Conservation (phyloP, 2,113 vertebrate species). For the Echinops telfairi region DNA sequence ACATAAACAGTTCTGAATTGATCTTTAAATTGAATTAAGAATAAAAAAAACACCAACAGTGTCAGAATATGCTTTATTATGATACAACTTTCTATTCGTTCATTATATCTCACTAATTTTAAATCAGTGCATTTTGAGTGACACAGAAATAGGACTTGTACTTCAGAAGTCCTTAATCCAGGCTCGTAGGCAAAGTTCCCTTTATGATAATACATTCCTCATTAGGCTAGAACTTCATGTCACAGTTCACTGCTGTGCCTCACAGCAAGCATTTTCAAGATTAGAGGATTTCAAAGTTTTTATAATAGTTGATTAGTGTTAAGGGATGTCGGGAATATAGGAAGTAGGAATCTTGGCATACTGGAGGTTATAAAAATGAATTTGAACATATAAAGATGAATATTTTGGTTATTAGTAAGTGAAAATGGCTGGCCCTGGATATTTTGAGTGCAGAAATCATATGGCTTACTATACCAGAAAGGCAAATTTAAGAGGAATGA, state of each 20-base stretch:
- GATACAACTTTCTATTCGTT: neutral
- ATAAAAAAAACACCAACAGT: neutral
- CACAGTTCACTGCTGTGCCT: neutral
- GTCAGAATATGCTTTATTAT: too few relatives aligned
- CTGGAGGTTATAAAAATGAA: too few relatives aligned
- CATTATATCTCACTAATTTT: too few relatives aligned
- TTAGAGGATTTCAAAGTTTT: neutral
- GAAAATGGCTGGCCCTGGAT: too few relatives aligned
- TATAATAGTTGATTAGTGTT: neutral
- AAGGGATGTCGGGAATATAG: neutral
- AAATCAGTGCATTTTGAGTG: neutral
- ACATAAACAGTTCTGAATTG: neutral
- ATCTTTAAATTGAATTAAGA: neutral
- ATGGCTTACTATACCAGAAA: too few relatives aligned
- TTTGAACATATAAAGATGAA: too few relatives aligned
- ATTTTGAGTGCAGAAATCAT: too few relatives aligned
- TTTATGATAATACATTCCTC: neutral
- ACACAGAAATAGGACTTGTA: neutral
- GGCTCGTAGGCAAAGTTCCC: neutral
- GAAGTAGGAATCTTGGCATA: too few relatives aligned
- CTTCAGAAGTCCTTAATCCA: neutral
- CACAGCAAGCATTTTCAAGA: neutral
- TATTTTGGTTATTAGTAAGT: too few relatives aligned
- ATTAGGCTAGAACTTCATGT: neutral
- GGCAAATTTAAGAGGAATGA: too few relatives aligned